Conservation (phyloP, 2,888 invertebrate species). For the Carcina quercana region DNA sequence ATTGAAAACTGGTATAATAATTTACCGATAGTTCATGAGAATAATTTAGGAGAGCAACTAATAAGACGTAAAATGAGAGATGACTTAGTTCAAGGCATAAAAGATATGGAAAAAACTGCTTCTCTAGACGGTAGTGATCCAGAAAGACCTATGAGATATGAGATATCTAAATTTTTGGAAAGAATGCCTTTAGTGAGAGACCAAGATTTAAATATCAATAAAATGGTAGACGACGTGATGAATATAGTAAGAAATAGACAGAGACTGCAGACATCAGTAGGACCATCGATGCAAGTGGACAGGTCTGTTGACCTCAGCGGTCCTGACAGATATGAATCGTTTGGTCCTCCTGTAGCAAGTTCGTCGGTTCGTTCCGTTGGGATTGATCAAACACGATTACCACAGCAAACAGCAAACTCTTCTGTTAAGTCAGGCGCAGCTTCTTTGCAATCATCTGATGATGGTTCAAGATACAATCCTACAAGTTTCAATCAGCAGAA, state of each 20-base stretch:
- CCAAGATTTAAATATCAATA: slow-evolving; percentile 25
- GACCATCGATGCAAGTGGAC: too few species aligned
- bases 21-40: slow-evolving; percentile 28
- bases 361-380: too few species aligned
- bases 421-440: too few species aligned
- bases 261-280: too few species aligned
- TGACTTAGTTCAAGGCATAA: slow-evolving; percentile 34
- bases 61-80: slow-evolving; percentile 31
- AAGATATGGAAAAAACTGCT: slow-evolving; percentile 28
- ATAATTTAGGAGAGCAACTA: slow-evolving; percentile 20
- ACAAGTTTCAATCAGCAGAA: too few species aligned
- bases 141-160: slow-evolving; percentile 26
- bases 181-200: slow-evolving; percentile 27
- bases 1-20: slow-evolving; percentile 48
- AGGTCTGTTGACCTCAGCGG: too few species aligned
- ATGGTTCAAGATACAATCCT: too few species aligned
- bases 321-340: too few species aligned
- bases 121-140: slow-evolving; percentile 17
- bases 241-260: slow-evolving; percentile 35
- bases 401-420: too few species aligned
- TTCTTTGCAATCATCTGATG: too few species aligned
- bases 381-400: too few species aligned
- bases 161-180: slow-evolving; percentile 29
- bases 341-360: too few species aligned
- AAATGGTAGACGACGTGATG: slow-evolving; percentile 35